Percentiles rank a stretch among this genome's conserved stretches.
phyloP scores from a whole-genome alignment of 2,113 vertebrate genomes.

The Stigmatopora nigra region DNA sequence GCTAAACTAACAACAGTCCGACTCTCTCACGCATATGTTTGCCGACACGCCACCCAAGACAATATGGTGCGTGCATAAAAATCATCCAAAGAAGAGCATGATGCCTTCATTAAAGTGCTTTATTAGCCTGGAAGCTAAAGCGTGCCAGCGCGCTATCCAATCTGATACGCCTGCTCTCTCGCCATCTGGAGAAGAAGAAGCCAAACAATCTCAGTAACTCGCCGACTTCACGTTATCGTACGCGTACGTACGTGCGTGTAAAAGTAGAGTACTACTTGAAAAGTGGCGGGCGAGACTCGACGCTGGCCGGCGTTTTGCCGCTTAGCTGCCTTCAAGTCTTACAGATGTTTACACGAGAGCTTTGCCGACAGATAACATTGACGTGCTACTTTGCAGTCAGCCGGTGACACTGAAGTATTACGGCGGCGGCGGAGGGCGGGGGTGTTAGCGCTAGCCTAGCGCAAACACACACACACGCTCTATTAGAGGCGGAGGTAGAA shows the following conservation, averaged over 20 bases:
- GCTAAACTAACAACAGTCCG: no score
- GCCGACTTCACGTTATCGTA: no score
- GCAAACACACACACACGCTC: conserved; percentile 2
- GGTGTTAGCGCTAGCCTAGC: not conserved
- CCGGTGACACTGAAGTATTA: not conserved
- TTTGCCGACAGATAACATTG: conserved; percentile 21
- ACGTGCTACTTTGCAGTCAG: conserved; percentile 9
- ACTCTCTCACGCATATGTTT: no score
- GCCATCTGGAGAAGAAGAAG: conserved; percentile 41
- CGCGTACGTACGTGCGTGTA: no score
- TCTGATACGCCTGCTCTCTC: conserved; percentile 34
- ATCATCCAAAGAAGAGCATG: conserved; percentile 21
- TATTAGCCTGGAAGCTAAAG: conserved; percentile 35
- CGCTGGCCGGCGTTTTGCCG: conserved; percentile 15
- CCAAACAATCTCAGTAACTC: conserved; percentile 26
- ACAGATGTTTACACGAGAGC: conserved; percentile 15
- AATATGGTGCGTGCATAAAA: conserved; percentile 20
- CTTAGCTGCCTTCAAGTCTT: conserved; percentile 18
- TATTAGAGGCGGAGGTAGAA: conserved; percentile 7
- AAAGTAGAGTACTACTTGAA: conserved; percentile 15
- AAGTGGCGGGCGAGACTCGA: conserved; percentile 23
- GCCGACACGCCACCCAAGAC: not conserved
- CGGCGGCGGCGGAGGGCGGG: not conserved
- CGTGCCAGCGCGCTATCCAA: conserved; percentile 32
- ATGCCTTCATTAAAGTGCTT: conserved; percentile 43